Evolutionary conservation across 2,113 vertebrate species (phyloP), one percentile per base, ranked within the genome.

Genomic region (Formicarius rufipectus): DNA sequence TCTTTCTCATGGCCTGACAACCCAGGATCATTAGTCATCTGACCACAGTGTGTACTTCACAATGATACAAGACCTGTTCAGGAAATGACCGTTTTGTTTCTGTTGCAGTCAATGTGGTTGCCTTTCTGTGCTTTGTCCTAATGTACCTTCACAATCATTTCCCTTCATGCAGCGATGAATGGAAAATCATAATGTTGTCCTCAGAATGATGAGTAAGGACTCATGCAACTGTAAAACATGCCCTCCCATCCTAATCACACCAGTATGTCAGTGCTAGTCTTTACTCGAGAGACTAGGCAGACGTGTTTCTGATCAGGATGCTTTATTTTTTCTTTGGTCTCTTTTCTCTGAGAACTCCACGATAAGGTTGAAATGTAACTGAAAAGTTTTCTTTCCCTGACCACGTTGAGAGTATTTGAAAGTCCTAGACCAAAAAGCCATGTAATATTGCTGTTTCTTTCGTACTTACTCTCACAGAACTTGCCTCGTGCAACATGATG

Each of bases 1-100:
- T 84, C 50, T 80, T 87, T 92, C 92, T 91, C 94, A 78, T 86
- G 95, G 93, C 95, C 94, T 78, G 52, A 40, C 31, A 81, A 75
- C 90, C 86, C 52, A 30, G 89, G 45, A 78, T 92, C 80, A 5
- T 95, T 52, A 59, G 16, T 92, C 89, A 87, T 89, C 73, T 74
- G 60, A 16, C 74, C 79, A 42, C 30, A n/a, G 72, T 20, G 37
- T 84, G 15, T 67, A 33, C 39, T 33, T 59, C 27, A 59, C 24
- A 56, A 24, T 37, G n/a, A 25, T 59, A 40, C 68, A 77, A 63
- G 44, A 69, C 28, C 42, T 45, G 6, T 30, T 44, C 42, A 86
- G 50, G 42, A 76, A 92, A 14, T 0, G 4, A 16, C 33, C 3
- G 0, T 69, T 56, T 58, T 75, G 30, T 13, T 63, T 71, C 11